phyloP scores from a whole-genome alignment of 2,113 vertebrate species.

The Pterocles burchelli region DNA sequence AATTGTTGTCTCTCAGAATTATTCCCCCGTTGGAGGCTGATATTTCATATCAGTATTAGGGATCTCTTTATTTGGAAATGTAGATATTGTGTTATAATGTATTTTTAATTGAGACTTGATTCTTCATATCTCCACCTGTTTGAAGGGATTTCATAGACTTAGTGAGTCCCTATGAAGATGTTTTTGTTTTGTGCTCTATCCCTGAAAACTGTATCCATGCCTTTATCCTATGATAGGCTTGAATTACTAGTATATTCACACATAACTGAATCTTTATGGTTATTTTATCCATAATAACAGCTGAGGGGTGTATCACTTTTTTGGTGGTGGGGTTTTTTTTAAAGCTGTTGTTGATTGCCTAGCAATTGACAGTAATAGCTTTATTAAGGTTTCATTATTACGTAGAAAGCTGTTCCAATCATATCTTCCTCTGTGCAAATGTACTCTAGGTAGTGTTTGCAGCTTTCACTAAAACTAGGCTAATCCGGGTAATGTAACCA shows the following conservation, averaged over 20 bases:
- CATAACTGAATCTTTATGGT: not conserved
- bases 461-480: not conserved
- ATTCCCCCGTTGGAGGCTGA: not conserved
- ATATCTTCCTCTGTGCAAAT: not conserved
- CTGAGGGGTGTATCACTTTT: not conserved
- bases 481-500: not conserved
- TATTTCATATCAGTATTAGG: not conserved
- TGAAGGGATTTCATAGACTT: not conserved
- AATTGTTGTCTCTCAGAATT: not conserved
- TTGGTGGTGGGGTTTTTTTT: not conserved
- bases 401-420: not conserved
- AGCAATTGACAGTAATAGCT: not conserved
- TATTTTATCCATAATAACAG: not conserved
- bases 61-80: not conserved
- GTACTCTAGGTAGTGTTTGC: not conserved
- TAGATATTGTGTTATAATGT: not conserved
- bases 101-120: not conserved
- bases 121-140: not conserved
- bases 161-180: not conserved
- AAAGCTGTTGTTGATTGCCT: not conserved
- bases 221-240: not conserved
- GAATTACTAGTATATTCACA: not conserved
- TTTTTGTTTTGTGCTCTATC: not conserved
- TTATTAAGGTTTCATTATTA: not conserved
- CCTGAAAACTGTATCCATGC: not conserved